Conservation (phyloP, 2,888 invertebrate species). For the Nycteola revayana region DNA sequence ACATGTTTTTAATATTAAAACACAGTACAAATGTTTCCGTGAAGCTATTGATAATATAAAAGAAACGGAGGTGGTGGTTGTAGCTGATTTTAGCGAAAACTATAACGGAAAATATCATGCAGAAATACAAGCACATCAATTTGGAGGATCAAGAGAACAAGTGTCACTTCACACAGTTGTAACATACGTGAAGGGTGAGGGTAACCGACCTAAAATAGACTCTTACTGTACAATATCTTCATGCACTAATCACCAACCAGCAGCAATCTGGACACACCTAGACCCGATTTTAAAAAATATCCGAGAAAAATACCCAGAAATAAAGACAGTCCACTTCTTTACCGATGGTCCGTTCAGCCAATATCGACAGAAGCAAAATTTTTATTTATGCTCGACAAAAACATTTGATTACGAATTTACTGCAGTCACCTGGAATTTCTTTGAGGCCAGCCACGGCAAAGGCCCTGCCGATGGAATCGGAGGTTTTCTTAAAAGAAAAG, state of each 20-base stretch:
- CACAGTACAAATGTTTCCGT: too few species aligned
- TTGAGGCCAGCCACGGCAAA: constrained; percentile 29
- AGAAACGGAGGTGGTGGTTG: too few species aligned
- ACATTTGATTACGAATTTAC: constrained; percentile 5
- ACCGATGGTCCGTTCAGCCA: constrained; percentile 15
- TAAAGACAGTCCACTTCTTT: constrained; percentile 5
- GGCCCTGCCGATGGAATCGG: constrained; percentile 32
- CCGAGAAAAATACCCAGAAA: constrained; percentile 1
- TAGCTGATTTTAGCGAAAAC: too few species aligned
- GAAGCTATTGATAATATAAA: too few species aligned
- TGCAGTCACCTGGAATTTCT: constrained; percentile 28
- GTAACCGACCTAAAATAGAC: constrained; percentile 2
- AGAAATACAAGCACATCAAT: constrained; percentile 5
- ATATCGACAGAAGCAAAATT: constrained; percentile 17
- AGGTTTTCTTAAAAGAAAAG: constrained; percentile 3
- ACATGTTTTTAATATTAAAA: too few species aligned
- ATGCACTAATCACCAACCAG: constrained; percentile 5
- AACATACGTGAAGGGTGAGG: too few species aligned
- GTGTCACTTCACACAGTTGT: too few species aligned
- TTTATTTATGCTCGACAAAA: constrained; percentile 10
- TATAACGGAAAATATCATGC: too few species aligned
- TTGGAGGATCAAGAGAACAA: too few species aligned
- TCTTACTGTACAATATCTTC: constrained; percentile 7
- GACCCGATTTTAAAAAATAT: not conserved
- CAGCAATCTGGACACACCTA: constrained; percentile 12